phyloP scores from a whole-genome alignment of 2,113 vertebrate species.

The Puma concolor region DNA sequence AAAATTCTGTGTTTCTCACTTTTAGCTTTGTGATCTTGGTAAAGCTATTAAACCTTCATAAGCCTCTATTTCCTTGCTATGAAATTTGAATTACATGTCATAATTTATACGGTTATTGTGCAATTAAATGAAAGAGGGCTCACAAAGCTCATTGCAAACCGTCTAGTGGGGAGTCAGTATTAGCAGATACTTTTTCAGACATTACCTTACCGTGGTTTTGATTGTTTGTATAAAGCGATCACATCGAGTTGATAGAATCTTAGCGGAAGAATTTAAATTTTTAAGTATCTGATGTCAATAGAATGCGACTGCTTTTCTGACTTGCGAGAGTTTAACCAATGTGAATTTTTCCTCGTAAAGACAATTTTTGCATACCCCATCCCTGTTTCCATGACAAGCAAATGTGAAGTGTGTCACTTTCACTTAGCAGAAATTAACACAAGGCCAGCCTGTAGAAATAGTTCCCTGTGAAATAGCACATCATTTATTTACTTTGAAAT shows the following conservation, averaged over 20 bases:
- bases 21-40: neutral
- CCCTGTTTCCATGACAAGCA: neutral
- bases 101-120: neutral
- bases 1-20: neutral
- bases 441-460: neutral
- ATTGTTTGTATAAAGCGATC: neutral
- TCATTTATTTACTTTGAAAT: neutral
- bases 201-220: neutral
- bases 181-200: neutral
- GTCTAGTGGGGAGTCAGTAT: neutral
- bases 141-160: neutral
- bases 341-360: neutral
- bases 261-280: neutral
- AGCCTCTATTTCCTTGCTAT: neutral
- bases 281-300: neutral
- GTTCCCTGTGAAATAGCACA: neutral
- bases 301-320: neutral
- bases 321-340: neutral
- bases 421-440: neutral
- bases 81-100: neutral
- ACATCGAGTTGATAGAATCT: neutral
- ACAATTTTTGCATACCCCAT: neutral
- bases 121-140: neutral
- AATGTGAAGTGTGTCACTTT: neutral
- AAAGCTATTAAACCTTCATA: neutral